Evolutionary conservation across 2,888 invertebrate genomes (phyloP).

Genomic region (Nomada fucata): DNA sequence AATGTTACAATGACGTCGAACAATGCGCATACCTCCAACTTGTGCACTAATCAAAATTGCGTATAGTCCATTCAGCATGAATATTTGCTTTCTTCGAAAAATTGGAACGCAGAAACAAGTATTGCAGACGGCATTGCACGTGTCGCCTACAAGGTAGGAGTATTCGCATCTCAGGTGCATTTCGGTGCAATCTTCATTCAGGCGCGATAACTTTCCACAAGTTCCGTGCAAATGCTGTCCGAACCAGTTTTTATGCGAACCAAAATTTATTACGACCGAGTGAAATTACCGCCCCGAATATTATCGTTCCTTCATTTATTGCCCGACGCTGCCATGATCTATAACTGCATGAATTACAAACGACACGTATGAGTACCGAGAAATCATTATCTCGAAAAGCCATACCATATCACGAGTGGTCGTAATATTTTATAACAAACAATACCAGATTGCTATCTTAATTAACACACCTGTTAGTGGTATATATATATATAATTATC

Average conservation of each 20-base stretch:
- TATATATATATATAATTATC: too few relatives aligned
- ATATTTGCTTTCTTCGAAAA: not conserved
- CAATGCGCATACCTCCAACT: too few relatives aligned
- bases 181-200: constrained; percentile 42
- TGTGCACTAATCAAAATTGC: too few relatives aligned
- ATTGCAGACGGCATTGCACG: not conserved
- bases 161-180: constrained; percentile 32
- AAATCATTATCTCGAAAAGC: not conserved
- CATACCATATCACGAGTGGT: not conserved
- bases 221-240: constrained; percentile 7
- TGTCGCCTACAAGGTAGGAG: constrained; percentile 45
- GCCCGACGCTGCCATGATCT: not conserved
- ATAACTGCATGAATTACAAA: not conserved
- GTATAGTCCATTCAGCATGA: not conserved
- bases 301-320: constrained; percentile 10
- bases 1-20: too few relatives aligned
- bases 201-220: constrained; percentile 47
- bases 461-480: too few relatives aligned
- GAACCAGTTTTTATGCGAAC: constrained; percentile 25
- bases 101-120: not conserved
- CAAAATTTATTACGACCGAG: constrained; percentile 25
- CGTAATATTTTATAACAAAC: not conserved
- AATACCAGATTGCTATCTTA: too few relatives aligned
- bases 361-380: not conserved
- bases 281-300: constrained; percentile 3